A percentile compares a stretch with the other conserved stretches of the same genome.
phyloP scores from a whole-genome alignment of 2,888 invertebrate genomes.

The Heteromyza rotundicornis region DNA sequence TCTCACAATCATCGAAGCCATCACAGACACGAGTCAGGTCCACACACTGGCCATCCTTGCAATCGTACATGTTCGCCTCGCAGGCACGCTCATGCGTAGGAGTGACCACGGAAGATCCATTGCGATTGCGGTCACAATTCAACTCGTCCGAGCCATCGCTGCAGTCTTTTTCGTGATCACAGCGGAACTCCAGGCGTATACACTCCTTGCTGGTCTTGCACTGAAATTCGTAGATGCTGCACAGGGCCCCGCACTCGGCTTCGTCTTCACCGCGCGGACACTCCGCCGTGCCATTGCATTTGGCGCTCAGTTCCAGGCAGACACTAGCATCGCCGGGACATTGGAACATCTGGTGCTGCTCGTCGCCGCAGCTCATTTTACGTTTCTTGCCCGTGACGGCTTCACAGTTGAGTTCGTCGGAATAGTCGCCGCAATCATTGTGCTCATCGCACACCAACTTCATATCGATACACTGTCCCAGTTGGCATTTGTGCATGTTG shows the following conservation, averaged over 20 bases:
- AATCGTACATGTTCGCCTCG: constrained; percentile 64
- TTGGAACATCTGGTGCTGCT: constrained; percentile 46
- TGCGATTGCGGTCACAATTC: constrained; percentile 58
- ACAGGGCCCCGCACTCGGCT: constrained; percentile 65
- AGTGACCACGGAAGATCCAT: background rate
- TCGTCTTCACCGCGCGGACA: constrained; percentile 80
- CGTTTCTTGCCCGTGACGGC: constrained; percentile 24
- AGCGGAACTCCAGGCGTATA: constrained; percentile 67
- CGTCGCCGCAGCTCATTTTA: constrained; percentile 62
- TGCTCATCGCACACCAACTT: constrained; percentile 66
- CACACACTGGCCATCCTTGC: constrained; percentile 71
- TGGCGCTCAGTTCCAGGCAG: constrained; percentile 55
- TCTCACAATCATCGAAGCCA: constrained; percentile 68
- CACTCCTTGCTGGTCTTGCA: constrained; percentile 71
- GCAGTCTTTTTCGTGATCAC: constrained; percentile 73
- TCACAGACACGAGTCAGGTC: constrained; percentile 72
- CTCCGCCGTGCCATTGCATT: constrained; percentile 72
- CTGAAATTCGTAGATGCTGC: constrained; percentile 69
- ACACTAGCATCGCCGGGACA: constrained; percentile 50
- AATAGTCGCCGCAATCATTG: constrained; percentile 68
- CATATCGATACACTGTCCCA: constrained; percentile 67
- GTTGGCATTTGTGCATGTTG: constrained; percentile 61
- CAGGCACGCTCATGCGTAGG: constrained; percentile 41
- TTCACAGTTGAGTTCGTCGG: constrained; percentile 65
- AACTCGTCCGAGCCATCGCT: constrained; percentile 77